phyloP scores from a whole-genome alignment of 1,140 invertebrate species.

The Ceratosolen solmsi region DNA sequence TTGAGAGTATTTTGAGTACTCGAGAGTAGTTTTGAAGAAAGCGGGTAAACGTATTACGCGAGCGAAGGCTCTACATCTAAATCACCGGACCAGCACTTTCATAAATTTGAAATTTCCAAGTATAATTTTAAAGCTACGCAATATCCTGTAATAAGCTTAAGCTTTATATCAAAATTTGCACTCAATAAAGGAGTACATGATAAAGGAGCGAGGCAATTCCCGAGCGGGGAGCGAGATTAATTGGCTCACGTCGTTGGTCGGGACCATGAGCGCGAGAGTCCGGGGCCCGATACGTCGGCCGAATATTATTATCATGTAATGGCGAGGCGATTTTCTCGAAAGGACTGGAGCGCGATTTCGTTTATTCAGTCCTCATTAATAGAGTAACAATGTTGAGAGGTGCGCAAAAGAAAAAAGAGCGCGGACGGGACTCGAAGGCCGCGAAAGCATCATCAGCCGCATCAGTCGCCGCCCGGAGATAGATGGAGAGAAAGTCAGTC shows the following conservation, averaged over 20 bases:
- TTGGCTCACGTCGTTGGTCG: constrained; percentile 25
- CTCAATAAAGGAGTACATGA: constrained; percentile 39
- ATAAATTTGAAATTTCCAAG: constrained; percentile 39
- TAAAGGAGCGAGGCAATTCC: background rate
- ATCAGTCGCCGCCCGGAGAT: background rate
- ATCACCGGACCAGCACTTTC: background rate
- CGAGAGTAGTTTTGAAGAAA: too few species aligned
- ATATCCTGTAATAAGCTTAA: constrained; percentile 34
- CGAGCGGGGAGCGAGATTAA: constrained; percentile 24
- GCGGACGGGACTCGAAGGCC: constrained; percentile 4
- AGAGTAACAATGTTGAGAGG: constrained; percentile 44
- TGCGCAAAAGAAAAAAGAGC: background rate
- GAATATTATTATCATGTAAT: constrained; percentile 37
- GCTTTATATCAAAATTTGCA: constrained; percentile 47
- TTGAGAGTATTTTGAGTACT: too few species aligned
- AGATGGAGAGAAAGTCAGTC: constrained; percentile 2
- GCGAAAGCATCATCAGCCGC: constrained; percentile 33
- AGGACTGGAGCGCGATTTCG: background rate
- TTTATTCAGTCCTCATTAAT: constrained; percentile 43
- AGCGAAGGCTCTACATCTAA: background rate
- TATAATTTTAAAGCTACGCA: background rate
- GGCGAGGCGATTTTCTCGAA: constrained; percentile 19
- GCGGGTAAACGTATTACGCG: background rate
- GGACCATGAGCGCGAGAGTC: too few species aligned
- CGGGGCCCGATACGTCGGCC: background rate